These are phyloP conservation scores for Xanthorhoe spadicearia DNA, from an alignment of 2,888 invertebrate species.

Conservation along the genomic window DNA sequence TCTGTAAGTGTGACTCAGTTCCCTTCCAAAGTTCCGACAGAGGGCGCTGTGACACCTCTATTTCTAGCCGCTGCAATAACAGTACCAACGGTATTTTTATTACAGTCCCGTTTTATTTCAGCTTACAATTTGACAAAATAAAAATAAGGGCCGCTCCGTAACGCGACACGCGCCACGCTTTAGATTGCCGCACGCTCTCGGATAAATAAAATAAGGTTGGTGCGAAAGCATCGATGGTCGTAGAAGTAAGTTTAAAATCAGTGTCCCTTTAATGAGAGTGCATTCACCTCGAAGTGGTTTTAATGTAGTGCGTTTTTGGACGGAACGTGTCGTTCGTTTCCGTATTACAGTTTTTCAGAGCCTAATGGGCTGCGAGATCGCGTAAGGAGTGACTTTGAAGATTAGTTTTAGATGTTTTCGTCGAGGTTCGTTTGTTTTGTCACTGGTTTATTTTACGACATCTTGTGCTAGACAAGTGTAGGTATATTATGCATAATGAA, in stretches of 20 bases:
- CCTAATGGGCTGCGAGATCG: conserved; percentile 46
- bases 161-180: conserved; percentile 59
- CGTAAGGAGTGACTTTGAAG: conserved; percentile 35
- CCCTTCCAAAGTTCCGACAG: conserved; percentile 43
- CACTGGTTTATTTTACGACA: conserved; percentile 1
- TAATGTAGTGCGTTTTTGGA: conserved; percentile 73
- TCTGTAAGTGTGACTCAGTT: conserved; percentile 37
- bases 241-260: conserved; percentile 60
- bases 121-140: conserved; percentile 84
- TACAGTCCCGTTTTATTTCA: conserved; percentile 82
- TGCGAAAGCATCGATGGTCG: conserved; percentile 54
- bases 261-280: conserved; percentile 80
- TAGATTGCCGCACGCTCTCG: conserved; percentile 14
- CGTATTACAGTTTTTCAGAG: conserved; percentile 65
- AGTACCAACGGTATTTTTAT: conserved; percentile 83
- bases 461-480: background rate
- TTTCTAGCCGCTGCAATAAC: conserved; percentile 78
- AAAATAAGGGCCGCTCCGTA: conserved; percentile 76
- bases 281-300: conserved; percentile 72
- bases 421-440: conserved; percentile 11
- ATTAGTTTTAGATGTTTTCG: conserved; percentile 31
- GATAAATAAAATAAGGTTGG: background rate
- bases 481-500: background rate
- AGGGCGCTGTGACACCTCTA: conserved; percentile 68
- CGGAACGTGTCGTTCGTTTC: conserved; percentile 67